Evolutionary conservation across 1,140 invertebrate genomes (phyloP).

Genomic region (Lucilia cuprina): DNA sequence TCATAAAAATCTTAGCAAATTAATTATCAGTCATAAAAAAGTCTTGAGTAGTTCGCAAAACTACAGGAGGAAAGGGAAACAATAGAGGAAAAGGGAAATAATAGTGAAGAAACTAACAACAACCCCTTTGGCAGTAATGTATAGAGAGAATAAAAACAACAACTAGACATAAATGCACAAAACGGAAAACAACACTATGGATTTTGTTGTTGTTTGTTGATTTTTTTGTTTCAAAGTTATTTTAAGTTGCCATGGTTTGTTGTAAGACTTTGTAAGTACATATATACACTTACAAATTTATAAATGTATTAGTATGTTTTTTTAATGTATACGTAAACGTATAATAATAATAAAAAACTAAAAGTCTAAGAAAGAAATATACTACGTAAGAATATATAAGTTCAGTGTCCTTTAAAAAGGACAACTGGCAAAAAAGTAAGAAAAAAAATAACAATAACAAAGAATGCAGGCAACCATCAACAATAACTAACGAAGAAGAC

Average conservation of each 20-base stretch:
- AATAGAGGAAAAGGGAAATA: not conserved
- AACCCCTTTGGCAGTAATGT: slow-evolving; percentile 13
- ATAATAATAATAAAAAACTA: slow-evolving; percentile 13
- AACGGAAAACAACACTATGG: slow-evolving; percentile 5
- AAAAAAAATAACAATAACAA: not conserved
- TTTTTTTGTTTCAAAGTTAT: slow-evolving; percentile 19
- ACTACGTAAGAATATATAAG: not conserved
- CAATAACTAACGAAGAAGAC: not conserved
- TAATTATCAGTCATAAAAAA: slow-evolving; percentile 24
- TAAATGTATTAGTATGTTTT: not conserved
- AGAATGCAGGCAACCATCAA: not conserved
- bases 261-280: not conserved
- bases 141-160: not conserved
- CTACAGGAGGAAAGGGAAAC: not conserved
- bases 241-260: slow-evolving; percentile 30
- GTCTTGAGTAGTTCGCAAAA: not conserved
- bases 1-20: slow-evolving; percentile 33
- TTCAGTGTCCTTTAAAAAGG: slow-evolving; percentile 35
- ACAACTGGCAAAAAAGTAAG: not conserved
- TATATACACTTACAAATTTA: not conserved
- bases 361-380: not conserved
- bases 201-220: not conserved
- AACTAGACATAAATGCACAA: slow-evolving; percentile 4
- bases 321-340: not conserved
- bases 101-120: not conserved